Base-by-base conservation (phyloP, 2,888 invertebrate genomes). In the Oxyteleia sp. region DNA sequence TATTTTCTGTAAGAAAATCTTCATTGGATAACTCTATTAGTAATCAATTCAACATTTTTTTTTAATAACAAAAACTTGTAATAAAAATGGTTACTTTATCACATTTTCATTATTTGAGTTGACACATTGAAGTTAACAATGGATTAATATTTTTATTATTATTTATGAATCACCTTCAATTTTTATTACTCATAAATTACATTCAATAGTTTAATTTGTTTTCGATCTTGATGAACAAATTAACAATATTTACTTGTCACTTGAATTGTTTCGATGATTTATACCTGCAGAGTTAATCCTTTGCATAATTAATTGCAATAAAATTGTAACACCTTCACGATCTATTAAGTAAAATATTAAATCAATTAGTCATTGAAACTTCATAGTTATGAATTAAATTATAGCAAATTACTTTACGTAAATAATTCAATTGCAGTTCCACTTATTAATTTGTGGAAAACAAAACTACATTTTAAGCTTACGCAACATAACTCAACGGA, bases 101-200 rank as follows among this genome's bases (percentile, higher is more conserved):
- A n/a, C n/a, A n/a, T n/a, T n/a, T n/a, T n/a, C n/a, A n/a, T n/a
- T n/a, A n/a, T n/a, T n/a, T n/a, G n/a, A n/a, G n/a, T n/a, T n/a
- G n/a, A n/a, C n/a, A n/a, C 29, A 35, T 64, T n/a, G 15, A 69
- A 45, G 47, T 35, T 29, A 29, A 69, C 38, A 47, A 45, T 32
- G 43, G 1, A 47, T 32, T 32, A 15, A 66, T 23, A 43, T 47
- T 43, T 69, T 29, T 53, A 53, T 43, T 53, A 53, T 55, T 68
- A 32, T 71, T 71, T 71, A 57, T 71, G 71, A 71, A 57, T 71
- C 59, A 57, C 71, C 59, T 71, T 71, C 57, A 35, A 68, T 57
- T 57, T 69, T 71, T 59, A 71, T 71, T 71, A 59, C 45, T 71
- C 71, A 59, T 59, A 71, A 71, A 71, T 71, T 71, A 47, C 38